These are phyloP conservation scores for Gortyna flavago DNA, from an alignment of 2,888 invertebrate species.

Conservation along the genomic window DNA sequence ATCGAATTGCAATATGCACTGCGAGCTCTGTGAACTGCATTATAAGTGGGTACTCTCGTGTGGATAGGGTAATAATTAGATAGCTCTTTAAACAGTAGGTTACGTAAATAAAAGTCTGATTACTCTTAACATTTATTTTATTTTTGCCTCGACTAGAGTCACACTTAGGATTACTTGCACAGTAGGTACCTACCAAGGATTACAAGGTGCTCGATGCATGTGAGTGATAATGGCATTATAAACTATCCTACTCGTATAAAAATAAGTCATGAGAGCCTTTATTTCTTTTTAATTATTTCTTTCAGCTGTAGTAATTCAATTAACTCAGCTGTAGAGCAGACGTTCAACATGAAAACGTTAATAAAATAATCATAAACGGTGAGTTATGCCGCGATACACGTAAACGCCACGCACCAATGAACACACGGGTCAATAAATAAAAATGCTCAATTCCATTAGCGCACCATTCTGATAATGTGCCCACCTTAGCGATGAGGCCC, in stretches of 20 bases:
- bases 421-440: conserved; percentile 79
- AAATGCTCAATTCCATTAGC: conserved; percentile 82
- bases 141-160: background rate
- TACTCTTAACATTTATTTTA: conserved; percentile 12
- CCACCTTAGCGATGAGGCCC: conserved; percentile 76
- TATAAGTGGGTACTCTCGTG: conserved; percentile 40
- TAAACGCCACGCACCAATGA: conserved; percentile 74
- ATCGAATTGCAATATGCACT: conserved; percentile 84
- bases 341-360: conserved; percentile 66
- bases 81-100: conserved; percentile 20
- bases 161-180: background rate
- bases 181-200: background rate
- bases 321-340: conserved; percentile 27
- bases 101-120: background rate
- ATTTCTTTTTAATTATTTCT: conserved; percentile 8
- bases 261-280: background rate
- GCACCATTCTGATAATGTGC: conserved; percentile 81
- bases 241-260: background rate
- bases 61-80: conserved; percentile 48
- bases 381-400: conserved; percentile 71
- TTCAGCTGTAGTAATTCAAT: conserved; percentile 29
- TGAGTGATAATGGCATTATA: conserved; percentile 6
- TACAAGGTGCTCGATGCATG: conserved; percentile 1
- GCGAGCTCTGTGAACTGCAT: conserved; percentile 54
- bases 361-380: conserved; percentile 71